Evolutionary conservation across 2,797 vertebrate genomes (phyloP).

Genomic region (Aphelocoma californica): DNA sequence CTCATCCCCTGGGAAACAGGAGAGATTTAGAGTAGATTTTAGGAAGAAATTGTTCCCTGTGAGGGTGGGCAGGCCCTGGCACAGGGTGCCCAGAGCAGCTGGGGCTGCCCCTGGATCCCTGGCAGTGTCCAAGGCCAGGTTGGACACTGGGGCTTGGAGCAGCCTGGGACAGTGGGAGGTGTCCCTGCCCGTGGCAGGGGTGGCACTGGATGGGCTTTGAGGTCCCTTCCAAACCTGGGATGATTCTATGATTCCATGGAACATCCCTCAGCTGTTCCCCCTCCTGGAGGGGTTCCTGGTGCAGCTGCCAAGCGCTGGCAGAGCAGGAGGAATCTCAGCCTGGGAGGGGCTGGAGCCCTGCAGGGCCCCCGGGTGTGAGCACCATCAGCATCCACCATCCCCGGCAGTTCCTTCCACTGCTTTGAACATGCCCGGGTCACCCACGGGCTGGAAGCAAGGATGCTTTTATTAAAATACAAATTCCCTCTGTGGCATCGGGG

Average conservation of each 20-base stretch:
- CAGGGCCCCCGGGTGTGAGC: not conserved
- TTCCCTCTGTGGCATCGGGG: accelerated
- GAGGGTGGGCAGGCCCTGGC: not conserved
- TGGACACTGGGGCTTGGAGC: not conserved
- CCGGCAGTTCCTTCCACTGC: not conserved
- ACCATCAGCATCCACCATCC: accelerated
- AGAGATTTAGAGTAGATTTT: not conserved
- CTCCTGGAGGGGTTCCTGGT: not conserved
- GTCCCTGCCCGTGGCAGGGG: not conserved
- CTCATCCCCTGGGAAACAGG: not conserved
- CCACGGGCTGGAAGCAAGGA: not conserved
- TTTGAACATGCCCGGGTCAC: not conserved
- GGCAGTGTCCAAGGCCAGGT: not conserved
- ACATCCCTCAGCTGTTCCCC: not conserved
- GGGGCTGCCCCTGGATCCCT: not conserved
- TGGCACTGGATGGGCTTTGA: accelerated
- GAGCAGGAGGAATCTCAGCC: not conserved
- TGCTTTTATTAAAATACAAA: not conserved
- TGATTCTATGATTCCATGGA: accelerated
- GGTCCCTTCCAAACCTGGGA: not conserved
- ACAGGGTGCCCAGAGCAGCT: not conserved
- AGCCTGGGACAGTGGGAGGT: accelerated
- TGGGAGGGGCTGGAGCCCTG: not conserved
- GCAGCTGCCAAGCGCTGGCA: not conserved
- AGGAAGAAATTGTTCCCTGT: not conserved